Evolutionary conservation across 2,888 invertebrate genomes (phyloP), one percentile per base, ranked within the genome.

Genomic region (Ypsolopha scabrella): DNA sequence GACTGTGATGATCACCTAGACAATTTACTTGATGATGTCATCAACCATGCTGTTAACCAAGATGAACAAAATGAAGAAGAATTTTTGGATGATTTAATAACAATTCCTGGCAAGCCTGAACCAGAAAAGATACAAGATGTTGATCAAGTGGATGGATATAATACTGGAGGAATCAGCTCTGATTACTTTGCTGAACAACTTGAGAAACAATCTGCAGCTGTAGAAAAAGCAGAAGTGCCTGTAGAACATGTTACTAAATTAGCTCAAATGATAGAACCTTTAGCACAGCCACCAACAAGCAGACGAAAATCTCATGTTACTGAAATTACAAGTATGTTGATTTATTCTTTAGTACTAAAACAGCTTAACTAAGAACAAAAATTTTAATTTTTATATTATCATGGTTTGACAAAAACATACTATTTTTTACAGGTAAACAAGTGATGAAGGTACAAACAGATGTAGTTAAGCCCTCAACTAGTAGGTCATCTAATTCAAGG

Each of bases 221-320:
- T 57, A 41, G 56, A 49, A 51, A 46, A 37, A 35, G 35, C 34
- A n/a, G 46, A 24, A 46, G 35, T 33, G 9, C n/a, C 33, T n/a
- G 35, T 34, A 7, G 46, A 34, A 48, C 52, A 57, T 49, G 52
- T 54, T 51, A 7, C 45, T 6, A 79, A 72, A 60, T 75, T 67
- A 61, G 53, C 67, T 39, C 73, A 74, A 63, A 63, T 80, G 55
- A 79, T 79, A 58, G 67, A 71, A 51, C 70, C 80, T 41, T 63
- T 66, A 37, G 54, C 60, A n/a, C 64, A 70, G 7, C 39, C 61
- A 50, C 54, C 62, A 45, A 70, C 14, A 43, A 14, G 24, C 24
- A 24, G 24, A 24, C 24, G 24, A 51, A 75, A 62, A 64, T 49
- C 61, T 54, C 56, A 59, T 51, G 47, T 53, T 34, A 51, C 55